Evolutionary conservation across 2,797 vertebrate genomes (phyloP).

Genomic region (Microctenopoma stevenorrisi): DNA sequence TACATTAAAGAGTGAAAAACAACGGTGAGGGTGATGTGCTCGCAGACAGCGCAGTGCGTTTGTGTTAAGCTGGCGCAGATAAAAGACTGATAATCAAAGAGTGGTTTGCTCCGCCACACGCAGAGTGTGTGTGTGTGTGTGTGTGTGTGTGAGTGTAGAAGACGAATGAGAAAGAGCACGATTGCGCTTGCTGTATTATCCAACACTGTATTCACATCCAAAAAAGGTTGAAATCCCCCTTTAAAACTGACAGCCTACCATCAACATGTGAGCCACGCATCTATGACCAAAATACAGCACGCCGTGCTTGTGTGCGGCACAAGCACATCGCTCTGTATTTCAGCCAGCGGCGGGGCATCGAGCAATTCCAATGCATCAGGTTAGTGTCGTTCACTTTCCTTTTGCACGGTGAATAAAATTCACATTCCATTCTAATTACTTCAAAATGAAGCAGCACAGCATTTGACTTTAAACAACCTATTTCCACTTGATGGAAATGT

Average conservation of each 20-base stretch:
- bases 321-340: constrained; percentile 44
- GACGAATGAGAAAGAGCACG: constrained; percentile 18
- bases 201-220: constrained; percentile 1
- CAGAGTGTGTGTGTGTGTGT: neutral
- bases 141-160: neutral
- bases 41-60: constrained; percentile 32
- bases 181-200: constrained; percentile 7
- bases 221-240: constrained; percentile 32
- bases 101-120: constrained; percentile 61
- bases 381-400: constrained; percentile 55
- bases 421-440: constrained; percentile 53
- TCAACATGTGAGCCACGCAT: constrained; percentile 32
- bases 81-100: constrained; percentile 71
- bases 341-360: constrained; percentile 24
- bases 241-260: constrained; percentile 6
- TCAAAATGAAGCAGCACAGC: constrained; percentile 29
- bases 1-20: constrained; percentile 19
- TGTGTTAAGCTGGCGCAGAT: constrained; percentile 55
- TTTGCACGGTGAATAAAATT: constrained; percentile 56
- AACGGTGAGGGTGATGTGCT: neutral
- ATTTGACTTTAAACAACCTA: constrained; percentile 57
- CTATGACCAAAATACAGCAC: neutral
- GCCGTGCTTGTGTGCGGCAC: no score
- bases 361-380: constrained; percentile 27
- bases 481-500: constrained; percentile 53